Base-by-base conservation (phyloP, 2,797 vertebrate species). In the Dryobates pubescens region DNA sequence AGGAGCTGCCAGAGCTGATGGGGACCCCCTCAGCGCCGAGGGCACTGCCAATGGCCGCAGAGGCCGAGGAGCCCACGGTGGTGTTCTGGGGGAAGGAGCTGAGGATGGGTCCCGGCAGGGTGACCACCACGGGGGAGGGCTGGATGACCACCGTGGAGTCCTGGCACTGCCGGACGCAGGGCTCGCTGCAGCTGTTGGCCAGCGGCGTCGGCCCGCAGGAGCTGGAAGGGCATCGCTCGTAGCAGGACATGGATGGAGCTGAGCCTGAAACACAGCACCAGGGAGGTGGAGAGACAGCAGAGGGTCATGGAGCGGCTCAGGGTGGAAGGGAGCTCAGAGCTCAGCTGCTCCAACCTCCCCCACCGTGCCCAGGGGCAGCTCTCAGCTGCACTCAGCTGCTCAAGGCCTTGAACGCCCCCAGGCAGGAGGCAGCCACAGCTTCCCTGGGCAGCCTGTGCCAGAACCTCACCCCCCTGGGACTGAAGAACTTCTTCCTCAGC, bases 61-160 rank as follows among this genome's bases (percentile, higher is more conserved):
- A 85, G 7, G 82, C 51, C 14, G 82, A 58, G 30, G 89, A 89
- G 36, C 88, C 82, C 63, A 90, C 82, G 2, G 74, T 2, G 1
- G 82, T 80, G n/a, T 80, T 58, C 58, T 90, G 88, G 1, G 88
- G 88, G 63, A 80, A 85, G 75, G 82, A 85, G 82, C 88, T 89
- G 86, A 88, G 86, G 70, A 88, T 88, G 63, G 86, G 86, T 11
- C 86, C 77, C 0, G 88, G 81, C 49, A 90, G 43, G 49, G 88
- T 90, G 3, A 90, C 88, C 34, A 90, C 82, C 27, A 90, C 88
- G 0, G 88, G 88, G 10, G 88, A 57, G 6, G 88, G 88, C 13
- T 90, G 88, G 88, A 90, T 90, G 24, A 90, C 56, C 17, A 73
- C 75, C 0, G 62, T 62, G 0, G 88, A 90, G 62, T 90, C 88